A percentile compares a stretch with the other conserved stretches of the same genome.
phyloP scores from a whole-genome alignment of 2,888 invertebrate species.

The Leptopilina drosophilae region DNA sequence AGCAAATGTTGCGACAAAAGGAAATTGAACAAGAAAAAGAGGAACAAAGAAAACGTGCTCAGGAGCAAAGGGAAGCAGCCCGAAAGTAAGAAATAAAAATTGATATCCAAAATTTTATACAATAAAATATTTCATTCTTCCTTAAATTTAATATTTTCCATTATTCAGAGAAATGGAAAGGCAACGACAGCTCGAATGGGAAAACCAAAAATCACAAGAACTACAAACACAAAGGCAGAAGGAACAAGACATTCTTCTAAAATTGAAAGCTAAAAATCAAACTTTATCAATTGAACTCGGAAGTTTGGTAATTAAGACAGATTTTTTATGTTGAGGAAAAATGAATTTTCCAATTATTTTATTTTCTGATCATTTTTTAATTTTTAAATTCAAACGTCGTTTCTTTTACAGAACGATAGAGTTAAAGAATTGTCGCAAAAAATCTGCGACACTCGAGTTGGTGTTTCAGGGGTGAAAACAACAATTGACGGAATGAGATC shows the following conservation, averaged over 20 bases:
- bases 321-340: too few species aligned
- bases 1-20: constrained; percentile 87
- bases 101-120: background rate
- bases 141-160: constrained; percentile 29
- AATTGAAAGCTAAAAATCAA: constrained; percentile 92
- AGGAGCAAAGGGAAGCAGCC: constrained; percentile 89
- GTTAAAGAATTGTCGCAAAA: constrained; percentile 89
- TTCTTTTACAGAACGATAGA: constrained; percentile 80
- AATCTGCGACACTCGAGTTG: constrained; percentile 89
- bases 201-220: constrained; percentile 92
- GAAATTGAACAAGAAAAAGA: constrained; percentile 87
- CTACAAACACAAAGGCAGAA: constrained; percentile 90
- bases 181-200: constrained; percentile 97
- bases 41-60: constrained; percentile 87
- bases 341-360: too few species aligned
- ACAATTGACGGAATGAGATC: constrained; percentile 98
- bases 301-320: constrained; percentile 73
- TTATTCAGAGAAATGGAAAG: constrained; percentile 90
- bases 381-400: background rate
- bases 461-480: constrained; percentile 93
- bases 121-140: background rate
- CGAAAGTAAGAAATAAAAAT: constrained; percentile 79
- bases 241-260: constrained; percentile 90
- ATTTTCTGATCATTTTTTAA: too few species aligned
- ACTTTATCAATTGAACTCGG: constrained; percentile 87